Base-by-base conservation (phyloP, 2,113 vertebrate species). In the Fukomys damarensis region DNA sequence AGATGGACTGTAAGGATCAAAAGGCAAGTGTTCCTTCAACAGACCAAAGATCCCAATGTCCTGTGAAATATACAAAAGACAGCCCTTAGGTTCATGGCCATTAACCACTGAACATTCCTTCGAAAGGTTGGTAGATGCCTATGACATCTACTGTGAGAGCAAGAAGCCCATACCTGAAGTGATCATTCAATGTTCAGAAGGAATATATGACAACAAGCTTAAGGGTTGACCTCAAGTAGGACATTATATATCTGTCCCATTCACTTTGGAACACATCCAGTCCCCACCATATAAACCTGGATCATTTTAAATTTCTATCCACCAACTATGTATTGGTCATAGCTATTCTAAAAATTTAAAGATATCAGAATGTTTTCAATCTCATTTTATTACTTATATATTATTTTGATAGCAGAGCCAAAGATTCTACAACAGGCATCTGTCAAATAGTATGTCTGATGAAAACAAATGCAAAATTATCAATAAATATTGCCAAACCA, bases 41-140 rank as follows among this genome's bases (percentile, higher is more conserved):
- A 28, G 30, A 30, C 28, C 46, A 77, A 79, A 54, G 76, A 79
- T 49, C 41, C 49, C 49, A 79, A 11, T 54, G 49, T 32, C 17
- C 32, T 79, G 9, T n/a, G 5, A 16, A 4, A 54, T 32, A 79
- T 3, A 1, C 54, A 59, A 2, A 99, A 97, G 99, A 99, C 58
- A 99, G 99, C 94, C 98, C 98, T 77, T 98, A 99, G 93, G 99
- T 99, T 32, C 12, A 12, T 19, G 65, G 35, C 6, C 65, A 68
- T 7, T 16, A 19, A 7, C 35, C 19, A 68, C 16, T 68, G 65
- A 68, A n/a, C 6, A 7, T 32, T 68, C 65, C 35, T n/a, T n/a
- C 14, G 99, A 99, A 30, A 99, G 99, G 94, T 99, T 99, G 0
- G 99, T 99, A 96, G 99, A 99, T 56, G 98, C 99, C 0, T 99